Evolutionary conservation across 1,140 invertebrate species (phyloP), one percentile per base, ranked within the genome.

Genomic region (Anastrepha ludens): DNA sequence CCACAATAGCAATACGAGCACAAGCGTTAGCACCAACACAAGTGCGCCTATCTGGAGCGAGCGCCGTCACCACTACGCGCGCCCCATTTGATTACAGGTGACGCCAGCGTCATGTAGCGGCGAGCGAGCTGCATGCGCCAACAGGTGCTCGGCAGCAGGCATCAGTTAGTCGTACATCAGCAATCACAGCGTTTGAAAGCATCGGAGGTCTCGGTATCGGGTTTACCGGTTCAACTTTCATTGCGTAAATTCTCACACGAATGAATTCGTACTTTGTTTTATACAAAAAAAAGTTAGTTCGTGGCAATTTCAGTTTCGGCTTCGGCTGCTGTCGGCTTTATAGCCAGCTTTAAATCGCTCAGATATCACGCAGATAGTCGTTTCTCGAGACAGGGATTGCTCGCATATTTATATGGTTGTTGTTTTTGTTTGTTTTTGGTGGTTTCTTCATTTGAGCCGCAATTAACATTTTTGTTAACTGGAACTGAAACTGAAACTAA

Each of bases 121-220:
- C 11, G 60, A 62, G n/a, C 60, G 60, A 62, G 4, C n/a, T 81
- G 15, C 55, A 17, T 29, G 17, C 15, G 47, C 74, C 74, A 81
- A 81, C 74, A 81, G 74, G 74, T 81, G 74, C 74, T 81, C 74
- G 47, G 20, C 47, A 20, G 74, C 74, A 20, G 41, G 44, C 44
- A 41, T 70, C 47, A 81, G 44, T 81, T n/a, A 81, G 74, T 81
- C 74, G 74, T 58, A 29, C 9, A 44, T 81, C 74, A 81, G 74
- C 74, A 81, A 81, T 81, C 74, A 47, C 47, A 81, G 74, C 74
- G 74, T 20, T 81, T 55, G 74, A 81, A 81, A 81, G 74, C 55
- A 2, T 81, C 47, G n/a, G 15, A 74, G 47, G 17, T 74, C n/a
- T 3, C 74, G 74, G 74, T 81, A 29, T 58, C 74, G 74, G 44